A percentile compares a stretch with the other conserved stretches of the same genome.
phyloP scores from a whole-genome alignment of 2,888 invertebrate genomes.

The Latrodectus hesperus region DNA sequence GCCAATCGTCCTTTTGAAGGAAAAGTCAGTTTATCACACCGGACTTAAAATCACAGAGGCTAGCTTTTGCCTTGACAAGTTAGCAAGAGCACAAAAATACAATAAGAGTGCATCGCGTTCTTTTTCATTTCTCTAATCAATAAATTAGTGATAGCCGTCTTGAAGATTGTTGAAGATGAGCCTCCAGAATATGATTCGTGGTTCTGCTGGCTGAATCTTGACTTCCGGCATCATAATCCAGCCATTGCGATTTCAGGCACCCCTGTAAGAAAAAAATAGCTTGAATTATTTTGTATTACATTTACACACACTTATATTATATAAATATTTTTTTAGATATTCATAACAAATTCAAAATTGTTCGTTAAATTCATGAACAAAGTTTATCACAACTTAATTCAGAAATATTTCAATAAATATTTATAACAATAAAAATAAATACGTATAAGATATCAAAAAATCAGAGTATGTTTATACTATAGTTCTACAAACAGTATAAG shows the following conservation, averaged over 20 bases:
- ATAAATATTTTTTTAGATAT: no score
- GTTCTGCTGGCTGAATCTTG: neutral
- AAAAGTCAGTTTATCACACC: neutral
- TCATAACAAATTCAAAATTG: no score
- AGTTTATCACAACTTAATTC: no score
- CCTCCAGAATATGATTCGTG: neutral
- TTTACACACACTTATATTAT: no score
- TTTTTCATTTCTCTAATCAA: neutral
- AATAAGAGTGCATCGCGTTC: neutral
- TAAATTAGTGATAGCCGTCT: neutral
- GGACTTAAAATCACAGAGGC: conserved; percentile 27
- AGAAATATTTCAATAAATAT: no score
- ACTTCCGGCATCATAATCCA: neutral
- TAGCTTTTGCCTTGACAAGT: neutral
- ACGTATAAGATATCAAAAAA: no score
- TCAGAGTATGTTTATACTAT: no score
- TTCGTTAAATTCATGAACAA: no score
- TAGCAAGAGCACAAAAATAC: neutral
- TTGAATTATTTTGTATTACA: no score
- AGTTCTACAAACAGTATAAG: no score
- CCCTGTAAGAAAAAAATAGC: neutral
- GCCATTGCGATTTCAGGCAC: conserved; percentile 1
- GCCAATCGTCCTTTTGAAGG: no score
- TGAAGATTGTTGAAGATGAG: neutral
- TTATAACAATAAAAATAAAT: no score